These are phyloP conservation scores for Archips xylosteana DNA, from an alignment of 2,888 invertebrate species.

Conservation along the genomic window DNA sequence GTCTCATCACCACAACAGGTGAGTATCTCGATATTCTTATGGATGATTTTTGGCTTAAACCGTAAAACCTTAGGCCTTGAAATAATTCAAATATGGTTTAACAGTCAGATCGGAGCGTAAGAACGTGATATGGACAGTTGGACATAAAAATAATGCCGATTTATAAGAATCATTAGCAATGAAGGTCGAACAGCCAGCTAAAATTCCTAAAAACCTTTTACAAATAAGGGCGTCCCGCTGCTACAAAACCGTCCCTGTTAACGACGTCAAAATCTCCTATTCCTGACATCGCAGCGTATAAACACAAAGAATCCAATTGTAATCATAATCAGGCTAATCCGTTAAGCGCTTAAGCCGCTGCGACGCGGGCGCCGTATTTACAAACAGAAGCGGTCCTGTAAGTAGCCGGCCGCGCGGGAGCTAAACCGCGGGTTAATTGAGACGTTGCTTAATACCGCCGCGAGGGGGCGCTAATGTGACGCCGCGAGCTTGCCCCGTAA, in stretches of 20 bases:
- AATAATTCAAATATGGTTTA: neutral
- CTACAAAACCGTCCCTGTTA: neutral
- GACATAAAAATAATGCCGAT: neutral
- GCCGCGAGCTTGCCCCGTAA: conserved; percentile 20
- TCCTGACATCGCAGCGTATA: neutral
- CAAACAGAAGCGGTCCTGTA: conserved; percentile 28
- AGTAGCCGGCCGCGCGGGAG: conserved; percentile 32
- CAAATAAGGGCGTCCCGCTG: neutral
- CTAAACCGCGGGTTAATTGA: conserved; percentile 33
- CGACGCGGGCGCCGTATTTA: conserved; percentile 30
- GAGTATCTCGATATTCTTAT: too few species aligned
- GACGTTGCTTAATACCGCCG: conserved; percentile 19
- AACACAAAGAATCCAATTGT: conserved; percentile 8
- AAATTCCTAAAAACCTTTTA: neutral
- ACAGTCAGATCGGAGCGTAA: neutral
- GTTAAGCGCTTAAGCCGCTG: neutral
- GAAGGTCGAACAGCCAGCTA: neutral
- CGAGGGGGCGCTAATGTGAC: conserved; percentile 31
- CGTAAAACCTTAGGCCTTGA: neutral
- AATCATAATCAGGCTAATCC: conserved; percentile 10
- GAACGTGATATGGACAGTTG: too few species aligned
- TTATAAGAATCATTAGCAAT: neutral
- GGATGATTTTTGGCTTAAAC: neutral
- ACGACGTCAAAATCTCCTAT: neutral
- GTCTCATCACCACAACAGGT: neutral